Evolutionary conservation across 2,113 vertebrate species (phyloP), one percentile per base, ranked within the genome.

Genomic region (Onychorhynchus coronatus): DNA sequence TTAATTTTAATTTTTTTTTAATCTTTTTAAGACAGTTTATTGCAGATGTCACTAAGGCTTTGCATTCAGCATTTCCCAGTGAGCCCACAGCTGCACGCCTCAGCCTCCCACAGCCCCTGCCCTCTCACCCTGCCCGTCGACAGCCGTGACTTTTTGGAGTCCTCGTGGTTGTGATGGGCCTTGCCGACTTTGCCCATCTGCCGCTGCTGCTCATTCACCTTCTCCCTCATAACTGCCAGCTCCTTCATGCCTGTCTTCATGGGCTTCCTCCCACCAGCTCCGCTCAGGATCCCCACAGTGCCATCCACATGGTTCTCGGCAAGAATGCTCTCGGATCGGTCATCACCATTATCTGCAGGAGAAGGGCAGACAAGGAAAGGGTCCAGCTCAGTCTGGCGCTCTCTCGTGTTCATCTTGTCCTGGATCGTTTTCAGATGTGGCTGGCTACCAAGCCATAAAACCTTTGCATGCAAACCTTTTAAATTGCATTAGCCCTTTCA

Each of bases 201-300:
- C 59, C 97, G 97, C 81, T 98, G 98, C 93, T 98, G 98, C 62
- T 98, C 98, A 0, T 96, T 97, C 87, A 96, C 98, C 89, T 97
- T 98, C 93, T 98, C 98, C 62, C 98, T 97, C 76, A 97, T 95
- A 76, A 98, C 95, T 0, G 98, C 98, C 49, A 97, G 67, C 49
- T 98, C 98, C 96, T 98, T 98, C 96, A 98, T 97, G 88, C 97
- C 97, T 0, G 96, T 78, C 86, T 97, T 98, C n/a, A 94, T 66
- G 12, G 97, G 93, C 81, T 98, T 98, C 89, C 97, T 96, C 71
- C 95, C 87, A 0, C 95, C 76, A 1, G 74, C 53, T 20, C 97
- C 97, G 0, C 93, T 97, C 92, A 98, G n/a, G 71, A 97, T 77
- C 58, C 97, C 98, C 17, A 92, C 1, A 5, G 95, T 94, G 58